A percentile compares a stretch with the other conserved stretches of the same genome.
These are phyloP conservation scores for Cylindroiulus punctatus DNA, from an alignment of 2,888 invertebrate genomes.

Conservation along the genomic window DNA sequence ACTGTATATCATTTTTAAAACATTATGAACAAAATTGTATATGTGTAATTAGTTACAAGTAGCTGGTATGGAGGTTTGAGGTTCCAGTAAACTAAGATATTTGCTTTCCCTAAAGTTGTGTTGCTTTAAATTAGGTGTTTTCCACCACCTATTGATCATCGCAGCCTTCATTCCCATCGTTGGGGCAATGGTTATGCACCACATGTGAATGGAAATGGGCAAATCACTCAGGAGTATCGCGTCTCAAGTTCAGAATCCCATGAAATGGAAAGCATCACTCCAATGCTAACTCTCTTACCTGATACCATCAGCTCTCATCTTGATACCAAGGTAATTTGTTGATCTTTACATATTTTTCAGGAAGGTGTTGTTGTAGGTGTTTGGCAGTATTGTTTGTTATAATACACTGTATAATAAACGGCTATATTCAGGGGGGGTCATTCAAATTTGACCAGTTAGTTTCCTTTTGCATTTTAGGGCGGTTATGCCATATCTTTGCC, in stretches of 20 bases:
- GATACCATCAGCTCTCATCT: slow-evolving; percentile 65
- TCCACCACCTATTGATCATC: slow-evolving; percentile 56
- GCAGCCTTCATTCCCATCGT: slow-evolving; percentile 58
- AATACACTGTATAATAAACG: neutral
- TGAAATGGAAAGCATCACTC: slow-evolving; percentile 66
- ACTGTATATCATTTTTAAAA: too few relatives aligned
- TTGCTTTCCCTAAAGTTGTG: neutral
- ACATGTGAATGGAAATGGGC: slow-evolving; percentile 59
- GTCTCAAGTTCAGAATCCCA: slow-evolving; percentile 59
- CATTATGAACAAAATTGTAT: too few relatives aligned
- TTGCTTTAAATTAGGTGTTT: slow-evolving; percentile 53
- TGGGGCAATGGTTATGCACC: slow-evolving; percentile 59
- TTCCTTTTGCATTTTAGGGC: slow-evolving; percentile 55
- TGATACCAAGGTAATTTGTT: slow-evolving; percentile 71
- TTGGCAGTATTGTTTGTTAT: neutral
- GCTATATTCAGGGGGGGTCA: slow-evolving; percentile 17
- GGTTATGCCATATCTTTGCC: slow-evolving; percentile 55
- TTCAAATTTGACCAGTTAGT: slow-evolving; percentile 43
- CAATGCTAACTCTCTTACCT: slow-evolving; percentile 63
- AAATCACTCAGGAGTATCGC: slow-evolving; percentile 55
- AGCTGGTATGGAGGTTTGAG: too few relatives aligned
- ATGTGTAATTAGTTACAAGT: too few relatives aligned
- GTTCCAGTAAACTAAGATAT: neutral
- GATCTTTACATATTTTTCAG: neutral
- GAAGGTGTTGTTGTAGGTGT: neutral